Base-by-base conservation (phyloP, 2,797 vertebrate genomes). In the Yasuhikotakia modesta region DNA sequence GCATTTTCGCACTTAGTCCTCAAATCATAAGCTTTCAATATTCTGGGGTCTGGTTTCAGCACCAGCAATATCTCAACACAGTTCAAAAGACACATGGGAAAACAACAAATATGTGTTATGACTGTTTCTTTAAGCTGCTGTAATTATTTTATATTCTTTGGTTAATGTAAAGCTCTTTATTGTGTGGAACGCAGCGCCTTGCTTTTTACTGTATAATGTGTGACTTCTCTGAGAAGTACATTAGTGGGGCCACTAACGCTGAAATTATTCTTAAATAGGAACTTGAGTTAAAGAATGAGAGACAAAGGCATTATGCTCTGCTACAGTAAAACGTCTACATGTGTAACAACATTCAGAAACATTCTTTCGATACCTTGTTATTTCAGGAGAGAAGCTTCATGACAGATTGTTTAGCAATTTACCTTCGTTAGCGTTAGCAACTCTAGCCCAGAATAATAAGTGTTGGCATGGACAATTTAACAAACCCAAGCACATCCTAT, bases 401-500 rank as follows among this genome's bases (percentile, higher is more conserved):
- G n/a, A 60, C 24, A 60, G 53, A 60, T 58, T 68, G 74, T 60
- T 68, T 32, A 76, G 74, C 17, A 58, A 58, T 67, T 60, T 68
- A 76, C 64, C 64, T 58, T 58, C 3, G 17, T 76, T 61, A 50
- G 55, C 11, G 5, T 50, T 77, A 69, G 19, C 65, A 69, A 8
- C 55, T 61, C 19, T 19, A 39, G 75, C 66, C 45, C 19, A 70
- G 43, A 76, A 76, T 74, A 68, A 60, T 67, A 35, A 68, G 64
- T 68, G 64, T 60, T 76, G 64, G 65, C 22, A 58, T 58, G 61
- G 52, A 55, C 73, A 75, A 57, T 66, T 66, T 43, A 45, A 66
- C 73, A 61, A 77, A 50, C 53, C 55, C 60, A 30, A 69, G 43
- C 43, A 77, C 39, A 27, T 60, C 22, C 8, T 43, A 16, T 67